Base-by-base conservation (phyloP, 2,113 vertebrate species). In the Phalacrocorax aristotelis region DNA sequence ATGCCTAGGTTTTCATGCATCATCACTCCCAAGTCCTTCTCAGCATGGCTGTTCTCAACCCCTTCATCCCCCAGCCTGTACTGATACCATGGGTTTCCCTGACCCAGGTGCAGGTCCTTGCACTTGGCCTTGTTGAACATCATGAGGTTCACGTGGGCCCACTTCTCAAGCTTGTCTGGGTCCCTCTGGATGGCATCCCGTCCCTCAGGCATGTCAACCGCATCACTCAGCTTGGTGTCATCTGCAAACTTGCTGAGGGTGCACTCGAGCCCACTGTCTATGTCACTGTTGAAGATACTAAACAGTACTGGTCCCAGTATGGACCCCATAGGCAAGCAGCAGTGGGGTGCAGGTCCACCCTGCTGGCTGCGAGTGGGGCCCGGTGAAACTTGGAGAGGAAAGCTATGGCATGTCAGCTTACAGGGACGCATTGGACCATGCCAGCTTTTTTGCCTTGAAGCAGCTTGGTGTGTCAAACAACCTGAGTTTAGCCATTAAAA, bases 281-380 rank as follows among this genome's bases (percentile, higher is more conserved):
- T 52, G 23, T 42, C 17, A 21, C 7, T 12, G 9, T 9, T 68
- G 7, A 21, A 55, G 19, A 23, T 30, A 55, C 19, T 36, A 55
- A 55, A 57, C 19, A 25, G 9, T 36, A 36, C 34, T 17, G 15
- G 40, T 57, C 40, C 40, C 32, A 23, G 15, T 30, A 46, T 2
- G 3, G 25, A 36, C 19, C 32, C 26, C 25, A 25, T 7, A 74
- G 9, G 16, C n/a, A 65, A 19, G 20, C 11, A 72, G 18, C 60
- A 68, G 6, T 1, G 1, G n/a, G 55, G 61, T 23, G 30, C 16
- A 64, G 3, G 27, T 81, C 30, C 10, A 2, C 52, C 66, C 3
- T 0, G 0, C 15, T 65, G 32, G 8, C 38, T 86, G 38, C 18
- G 42, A n/a, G 3, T 9, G 12, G 4, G 0, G 18, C 23, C n/a